Percentiles rank a stretch among this genome's conserved stretches.
phyloP scores from a whole-genome alignment of 2,113 vertebrate species.

The Strix aluco region DNA sequence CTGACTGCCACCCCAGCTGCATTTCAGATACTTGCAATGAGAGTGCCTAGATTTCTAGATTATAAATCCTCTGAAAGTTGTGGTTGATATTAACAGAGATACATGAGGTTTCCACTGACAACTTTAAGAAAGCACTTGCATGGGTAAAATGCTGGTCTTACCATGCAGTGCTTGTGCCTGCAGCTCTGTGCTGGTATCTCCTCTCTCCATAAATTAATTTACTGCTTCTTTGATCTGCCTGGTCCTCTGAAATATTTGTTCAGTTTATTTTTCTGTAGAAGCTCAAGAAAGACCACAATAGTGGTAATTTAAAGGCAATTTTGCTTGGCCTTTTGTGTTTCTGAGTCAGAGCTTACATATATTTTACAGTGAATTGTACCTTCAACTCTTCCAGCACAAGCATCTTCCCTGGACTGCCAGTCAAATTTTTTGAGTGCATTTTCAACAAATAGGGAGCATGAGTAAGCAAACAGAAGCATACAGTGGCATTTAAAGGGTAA shows the following conservation, averaged over 20 bases:
- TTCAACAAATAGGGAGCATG: background rate
- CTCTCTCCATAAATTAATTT: background rate
- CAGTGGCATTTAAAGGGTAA: background rate
- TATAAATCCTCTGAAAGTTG: background rate
- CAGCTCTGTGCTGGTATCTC: background rate
- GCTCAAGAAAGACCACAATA: background rate
- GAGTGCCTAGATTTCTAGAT: background rate
- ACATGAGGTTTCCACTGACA: background rate
- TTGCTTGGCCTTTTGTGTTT: background rate
- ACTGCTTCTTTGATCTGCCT: background rate
- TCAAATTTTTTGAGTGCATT: background rate
- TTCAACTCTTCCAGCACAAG: background rate
- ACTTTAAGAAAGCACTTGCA: background rate
- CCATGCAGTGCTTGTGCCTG: background rate
- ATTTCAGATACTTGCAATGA: background rate
- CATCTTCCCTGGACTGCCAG: background rate
- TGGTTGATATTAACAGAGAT: background rate
- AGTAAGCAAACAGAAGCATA: background rate
- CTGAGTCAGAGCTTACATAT: background rate
- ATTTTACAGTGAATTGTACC: background rate
- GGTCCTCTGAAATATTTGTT: background rate
- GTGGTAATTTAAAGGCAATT: conserved; percentile 13
- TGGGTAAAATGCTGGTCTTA: background rate
- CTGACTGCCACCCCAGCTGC: background rate
- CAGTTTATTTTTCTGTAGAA: background rate